Percentiles rank a stretch among this genome's conserved stretches.
Evolutionary conservation across 2,113 vertebrate species (phyloP).

Genomic region (Halichoerus grypus): DNA sequence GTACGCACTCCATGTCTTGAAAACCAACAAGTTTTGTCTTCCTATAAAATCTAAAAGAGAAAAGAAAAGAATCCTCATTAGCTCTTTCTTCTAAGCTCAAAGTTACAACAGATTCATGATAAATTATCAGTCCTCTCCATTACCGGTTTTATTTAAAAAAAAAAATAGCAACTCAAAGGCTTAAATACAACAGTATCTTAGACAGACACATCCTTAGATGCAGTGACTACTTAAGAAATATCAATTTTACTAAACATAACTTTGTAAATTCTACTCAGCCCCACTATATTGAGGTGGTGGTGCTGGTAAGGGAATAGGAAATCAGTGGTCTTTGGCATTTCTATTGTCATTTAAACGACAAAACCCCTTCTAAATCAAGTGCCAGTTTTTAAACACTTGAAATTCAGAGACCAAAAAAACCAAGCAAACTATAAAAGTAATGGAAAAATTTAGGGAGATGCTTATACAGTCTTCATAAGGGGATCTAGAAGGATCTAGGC

Average conservation of each 20-base stretch:
- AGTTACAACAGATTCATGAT: neutral
- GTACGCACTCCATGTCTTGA: slow-evolving; percentile 98
- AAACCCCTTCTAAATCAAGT: neutral
- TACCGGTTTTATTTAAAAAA: neutral
- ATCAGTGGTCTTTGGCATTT: neutral
- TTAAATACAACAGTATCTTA: neutral
- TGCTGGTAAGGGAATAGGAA: neutral
- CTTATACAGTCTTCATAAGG: neutral
- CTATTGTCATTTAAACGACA: neutral
- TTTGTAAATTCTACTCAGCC: neutral
- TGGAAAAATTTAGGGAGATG: neutral
- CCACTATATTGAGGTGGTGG: fast-evolving
- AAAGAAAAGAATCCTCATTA: slow-evolving; percentile 20
- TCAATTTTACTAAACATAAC: neutral
- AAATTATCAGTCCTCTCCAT: neutral
- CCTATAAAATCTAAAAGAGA: slow-evolving; percentile 93
- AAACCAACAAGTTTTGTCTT: slow-evolving; percentile 98
- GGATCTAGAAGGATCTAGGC: neutral
- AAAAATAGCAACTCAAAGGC: neutral
- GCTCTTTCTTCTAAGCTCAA: neutral
- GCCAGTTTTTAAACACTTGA: slow-evolving; percentile 25
- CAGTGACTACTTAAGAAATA: neutral
- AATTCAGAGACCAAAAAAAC: neutral
- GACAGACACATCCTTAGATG: neutral
- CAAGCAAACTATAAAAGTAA: neutral